phyloP scores from a whole-genome alignment of 1,140 invertebrate genomes.

The Nasonia vitripennis region DNA sequence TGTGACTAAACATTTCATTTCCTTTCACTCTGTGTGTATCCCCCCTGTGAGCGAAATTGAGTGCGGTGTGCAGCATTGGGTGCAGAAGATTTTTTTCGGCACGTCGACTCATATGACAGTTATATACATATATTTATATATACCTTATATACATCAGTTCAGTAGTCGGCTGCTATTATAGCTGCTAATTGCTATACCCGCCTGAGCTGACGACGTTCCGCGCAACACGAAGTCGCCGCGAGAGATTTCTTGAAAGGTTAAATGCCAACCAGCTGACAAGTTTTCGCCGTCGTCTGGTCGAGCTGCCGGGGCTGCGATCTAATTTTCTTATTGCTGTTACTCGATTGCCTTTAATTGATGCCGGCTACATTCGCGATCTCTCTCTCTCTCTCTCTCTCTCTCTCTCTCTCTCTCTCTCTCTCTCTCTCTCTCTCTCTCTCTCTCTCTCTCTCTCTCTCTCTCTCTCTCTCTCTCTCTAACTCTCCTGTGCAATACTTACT shows the following conservation, averaged over 20 bases:
- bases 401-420: not conserved
- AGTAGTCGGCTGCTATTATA: too few species aligned
- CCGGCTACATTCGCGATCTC: conserved; percentile 12
- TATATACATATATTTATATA: too few species aligned
- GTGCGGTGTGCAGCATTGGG: too few species aligned
- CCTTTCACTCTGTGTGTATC: too few species aligned
- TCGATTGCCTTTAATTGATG: conserved; percentile 49
- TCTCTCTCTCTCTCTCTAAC: too few species aligned
- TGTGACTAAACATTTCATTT: too few species aligned
- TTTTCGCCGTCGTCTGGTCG: not conserved
- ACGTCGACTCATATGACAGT: not conserved
- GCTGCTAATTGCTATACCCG: too few species aligned
- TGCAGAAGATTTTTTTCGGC: not conserved
- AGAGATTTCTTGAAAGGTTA: not conserved
- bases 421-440: too few species aligned
- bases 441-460: too few species aligned
- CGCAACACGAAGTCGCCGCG: not conserved
- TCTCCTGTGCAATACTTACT: not conserved
- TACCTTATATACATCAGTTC: too few species aligned
- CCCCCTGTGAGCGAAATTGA: too few species aligned
- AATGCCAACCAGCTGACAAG: not conserved
- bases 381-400: conserved; percentile 1
- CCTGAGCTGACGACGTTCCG: too few species aligned
- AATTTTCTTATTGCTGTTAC: conserved; percentile 15
- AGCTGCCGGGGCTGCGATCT: conserved; percentile 21